These are phyloP conservation scores for Rhopalosiphum nymphaeae DNA, from an alignment of 2,888 invertebrate genomes.

Conservation along the genomic window DNA sequence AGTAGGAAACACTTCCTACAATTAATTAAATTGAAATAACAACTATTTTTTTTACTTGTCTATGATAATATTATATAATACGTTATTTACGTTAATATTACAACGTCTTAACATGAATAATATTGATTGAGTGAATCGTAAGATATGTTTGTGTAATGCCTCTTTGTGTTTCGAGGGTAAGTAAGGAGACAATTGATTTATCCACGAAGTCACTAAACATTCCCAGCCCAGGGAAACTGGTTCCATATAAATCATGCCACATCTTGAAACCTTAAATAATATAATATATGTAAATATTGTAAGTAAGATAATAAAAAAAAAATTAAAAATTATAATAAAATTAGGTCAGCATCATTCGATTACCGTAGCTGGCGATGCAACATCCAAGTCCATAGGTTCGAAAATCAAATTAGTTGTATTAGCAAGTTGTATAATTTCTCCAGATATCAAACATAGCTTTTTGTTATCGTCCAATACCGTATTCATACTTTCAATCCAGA, in stretches of 20 bases:
- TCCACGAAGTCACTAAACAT: slow-evolving; percentile 86
- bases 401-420: slow-evolving; percentile 91
- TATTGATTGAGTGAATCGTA: not conserved
- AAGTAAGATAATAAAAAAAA: not conserved
- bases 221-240: slow-evolving; percentile 91
- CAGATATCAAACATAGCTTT: slow-evolving; percentile 95
- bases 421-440: slow-evolving; percentile 94
- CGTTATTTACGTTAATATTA: slow-evolving; percentile 14
- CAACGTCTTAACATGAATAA: slow-evolving; percentile 53
- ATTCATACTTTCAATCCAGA: slow-evolving; percentile 98
- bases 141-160: not conserved
- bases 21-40: not conserved
- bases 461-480: slow-evolving; percentile 95
- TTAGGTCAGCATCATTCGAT: slow-evolving; percentile 62
- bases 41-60: not conserved
- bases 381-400: slow-evolving; percentile 95
- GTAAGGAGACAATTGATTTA: slow-evolving; percentile 80
- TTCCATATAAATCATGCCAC: slow-evolving; percentile 97
- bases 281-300: not conserved
- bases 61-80: not conserved
- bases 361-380: slow-evolving; percentile 90
- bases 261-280: slow-evolving; percentile 82
- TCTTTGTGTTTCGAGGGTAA: slow-evolving; percentile 74
- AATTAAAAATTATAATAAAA: not conserved
- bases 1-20: slow-evolving; percentile 79